Evolutionary conservation across 2,797 vertebrate genomes (phyloP), one percentile per base, ranked within the genome.

Genomic region (Karalla daura): DNA sequence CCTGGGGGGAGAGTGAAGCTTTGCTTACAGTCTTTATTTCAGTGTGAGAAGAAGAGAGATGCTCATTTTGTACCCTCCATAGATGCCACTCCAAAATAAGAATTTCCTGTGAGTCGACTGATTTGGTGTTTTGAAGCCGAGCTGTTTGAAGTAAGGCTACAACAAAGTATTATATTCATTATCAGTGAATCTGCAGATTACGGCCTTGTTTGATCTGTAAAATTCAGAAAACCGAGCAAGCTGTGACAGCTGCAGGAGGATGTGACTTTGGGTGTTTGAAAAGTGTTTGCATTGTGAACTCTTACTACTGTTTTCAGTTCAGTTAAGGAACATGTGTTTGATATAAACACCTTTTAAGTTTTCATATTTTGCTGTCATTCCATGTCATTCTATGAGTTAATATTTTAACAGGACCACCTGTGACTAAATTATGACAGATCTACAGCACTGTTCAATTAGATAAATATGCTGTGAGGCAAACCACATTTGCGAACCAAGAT

Each of bases 1-100:
- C 46, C 27, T n/a, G n/a, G 35, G 35, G 32, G 51, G 47, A 63
- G 52, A 72, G 41, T 43, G 41, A 37, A 67, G n/a, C 23, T 13
- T 44, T 32, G 36, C 23, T 66, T n/a, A 23, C 2, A 50, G 54
- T 56, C n/a, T 61, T 62, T 62, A 28, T 10, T 49, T 70, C 17
- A 55, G 21, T 44, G n/a, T 41, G 24, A 55, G 30, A 32, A 25
- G 35, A 70, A 30, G 33, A 43, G 2, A 37, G 49, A 50, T 56
- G 9, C 43, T 60, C 39, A 20, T 59, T 70, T 70, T 47, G 15
- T 47, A 25, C 40, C 18, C 14, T 28, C 18, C 27, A 73, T 58
- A 58, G n/a, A 60, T 13, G 51, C 30, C 13, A 27, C 15, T 41
- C 11, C 47, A 30, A 18, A 15, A 10, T 40, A 13, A 63, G 25